A percentile compares a stretch with the other conserved stretches of the same genome.
Evolutionary conservation across 2,888 invertebrate genomes (phyloP).

Genomic region (Nomada fabriciana): DNA sequence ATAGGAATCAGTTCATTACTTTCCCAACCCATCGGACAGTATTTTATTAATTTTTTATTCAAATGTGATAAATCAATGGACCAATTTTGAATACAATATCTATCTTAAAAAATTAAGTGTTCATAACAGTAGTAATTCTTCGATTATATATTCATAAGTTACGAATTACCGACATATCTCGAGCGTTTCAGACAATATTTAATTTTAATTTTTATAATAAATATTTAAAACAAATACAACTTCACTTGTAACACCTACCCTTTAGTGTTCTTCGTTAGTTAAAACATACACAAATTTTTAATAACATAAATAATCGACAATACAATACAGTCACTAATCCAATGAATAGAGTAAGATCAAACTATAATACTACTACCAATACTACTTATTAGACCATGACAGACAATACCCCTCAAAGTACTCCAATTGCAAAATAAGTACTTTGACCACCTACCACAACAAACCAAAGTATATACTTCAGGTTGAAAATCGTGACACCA

Average conservation of each 20-base stretch:
- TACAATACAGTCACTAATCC: too few relatives aligned
- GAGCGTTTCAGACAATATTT: neutral
- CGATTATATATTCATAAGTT: neutral
- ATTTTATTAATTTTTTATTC: neutral
- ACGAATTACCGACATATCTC: neutral
- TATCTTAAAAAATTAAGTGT: neutral
- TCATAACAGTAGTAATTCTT: neutral
- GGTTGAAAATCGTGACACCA: neutral
- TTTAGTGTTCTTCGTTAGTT: neutral
- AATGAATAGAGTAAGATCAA: too few relatives aligned
- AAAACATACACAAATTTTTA: neutral
- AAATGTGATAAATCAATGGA: neutral
- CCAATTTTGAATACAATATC: neutral
- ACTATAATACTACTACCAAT: too few relatives aligned
- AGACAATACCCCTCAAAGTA: too few relatives aligned
- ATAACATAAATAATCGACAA: too few relatives aligned
- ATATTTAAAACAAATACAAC: neutral
- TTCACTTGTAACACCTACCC: neutral
- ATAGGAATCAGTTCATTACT: neutral
- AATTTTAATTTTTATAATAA: neutral
- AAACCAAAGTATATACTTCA: too few relatives aligned
- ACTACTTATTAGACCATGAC: too few relatives aligned
- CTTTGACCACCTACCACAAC: too few relatives aligned
- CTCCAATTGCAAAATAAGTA: too few relatives aligned
- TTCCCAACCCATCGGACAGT: conserved; percentile 2